A percentile compares a stretch with the other conserved stretches of the same genome.
Conservation (phyloP, 2,797 vertebrate species). For the Hirundo rustica region DNA sequence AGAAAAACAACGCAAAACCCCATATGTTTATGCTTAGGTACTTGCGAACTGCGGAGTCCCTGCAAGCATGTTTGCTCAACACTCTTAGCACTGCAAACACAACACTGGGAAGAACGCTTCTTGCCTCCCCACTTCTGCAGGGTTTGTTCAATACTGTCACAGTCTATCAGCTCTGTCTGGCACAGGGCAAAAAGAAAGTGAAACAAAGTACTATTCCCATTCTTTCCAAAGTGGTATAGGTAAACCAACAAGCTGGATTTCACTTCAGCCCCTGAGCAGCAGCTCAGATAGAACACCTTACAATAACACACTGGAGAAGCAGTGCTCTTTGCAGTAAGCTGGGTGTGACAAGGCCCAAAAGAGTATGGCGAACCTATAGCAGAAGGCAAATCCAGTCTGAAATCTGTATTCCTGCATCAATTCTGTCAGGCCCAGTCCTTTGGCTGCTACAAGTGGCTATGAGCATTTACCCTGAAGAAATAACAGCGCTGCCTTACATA, state of each 20-base stretch:
- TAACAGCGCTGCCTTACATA: not conserved
- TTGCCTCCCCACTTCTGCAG: not conserved
- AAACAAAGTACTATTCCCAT: not conserved
- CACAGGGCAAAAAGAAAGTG: not conserved
- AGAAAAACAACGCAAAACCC: no score
- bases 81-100: not conserved
- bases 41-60: not conserved
- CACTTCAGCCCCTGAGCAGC: not conserved
- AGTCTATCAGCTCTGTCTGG: not conserved
- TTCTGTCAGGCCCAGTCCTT: not conserved
- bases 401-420: not conserved
- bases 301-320: not conserved
- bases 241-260: not conserved
- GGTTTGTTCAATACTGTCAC: not conserved
- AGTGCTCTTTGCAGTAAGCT: not conserved
- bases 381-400: not conserved
- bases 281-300: not conserved
- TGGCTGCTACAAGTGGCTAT: not conserved
- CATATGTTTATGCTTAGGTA: not conserved
- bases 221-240: not conserved
- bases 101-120: not conserved
- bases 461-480: not conserved
- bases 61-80: not conserved
- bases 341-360: not conserved
- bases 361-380: rapidly evolving